Percentiles rank a stretch among this genome's conserved stretches.
phyloP scores from a whole-genome alignment of 2,888 invertebrate genomes.

The Drosophila gaucha region DNA sequence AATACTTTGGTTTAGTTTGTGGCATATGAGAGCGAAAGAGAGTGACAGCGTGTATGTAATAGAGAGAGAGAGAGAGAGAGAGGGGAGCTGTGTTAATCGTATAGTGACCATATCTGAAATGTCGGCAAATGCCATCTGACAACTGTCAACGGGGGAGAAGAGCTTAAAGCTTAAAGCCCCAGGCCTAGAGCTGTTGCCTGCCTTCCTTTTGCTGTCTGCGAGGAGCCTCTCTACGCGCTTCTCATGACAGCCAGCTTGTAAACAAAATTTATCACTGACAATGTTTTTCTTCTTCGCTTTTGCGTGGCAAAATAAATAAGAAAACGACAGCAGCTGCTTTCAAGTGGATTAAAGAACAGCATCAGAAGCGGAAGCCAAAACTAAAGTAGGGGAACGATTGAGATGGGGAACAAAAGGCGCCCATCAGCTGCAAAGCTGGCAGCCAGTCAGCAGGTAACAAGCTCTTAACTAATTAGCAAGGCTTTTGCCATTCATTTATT shows the following conservation, averaged over 20 bases:
- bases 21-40: neutral
- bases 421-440: no score
- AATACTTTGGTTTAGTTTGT: constrained; percentile 49
- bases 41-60: neutral
- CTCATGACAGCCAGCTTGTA: constrained; percentile 51
- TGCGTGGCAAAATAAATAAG: constrained; percentile 41
- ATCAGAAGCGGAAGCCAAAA: neutral
- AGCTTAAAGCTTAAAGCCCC: constrained; percentile 39
- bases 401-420: neutral
- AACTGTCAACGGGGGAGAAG: constrained; percentile 41
- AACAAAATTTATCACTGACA: constrained; percentile 65
- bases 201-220: neutral
- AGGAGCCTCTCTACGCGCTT: constrained; percentile 45
- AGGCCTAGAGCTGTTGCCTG: constrained; percentile 11
- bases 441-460: constrained; percentile 37
- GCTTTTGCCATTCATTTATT: constrained; percentile 55
- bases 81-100: constrained; percentile 19
- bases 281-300: constrained; percentile 17
- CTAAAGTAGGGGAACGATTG: neutral
- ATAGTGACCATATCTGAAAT: constrained; percentile 43
- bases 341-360: constrained; percentile 50
- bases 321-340: constrained; percentile 55
- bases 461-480: constrained; percentile 53
- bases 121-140: constrained; percentile 35
- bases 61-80: neutral